Percentiles rank a stretch among this genome's conserved stretches.
phyloP scores from a whole-genome alignment of 2,888 invertebrate genomes.

The Synanthedon andrenaeformis region DNA sequence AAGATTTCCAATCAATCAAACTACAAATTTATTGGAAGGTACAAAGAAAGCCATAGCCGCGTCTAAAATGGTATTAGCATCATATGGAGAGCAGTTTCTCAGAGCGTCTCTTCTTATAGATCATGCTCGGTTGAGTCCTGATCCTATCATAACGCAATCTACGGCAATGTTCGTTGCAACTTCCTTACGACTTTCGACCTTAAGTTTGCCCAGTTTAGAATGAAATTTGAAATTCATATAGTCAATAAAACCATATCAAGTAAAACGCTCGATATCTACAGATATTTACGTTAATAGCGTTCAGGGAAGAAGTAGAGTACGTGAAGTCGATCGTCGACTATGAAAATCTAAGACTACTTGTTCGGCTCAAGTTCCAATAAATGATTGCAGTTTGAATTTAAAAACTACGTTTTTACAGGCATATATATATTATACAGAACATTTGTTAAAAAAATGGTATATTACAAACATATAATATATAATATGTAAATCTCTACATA shows the following conservation, averaged over 20 bases:
- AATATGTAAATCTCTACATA: too few species aligned
- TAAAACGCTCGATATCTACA: slow-evolving; percentile 34
- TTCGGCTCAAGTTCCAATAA: slow-evolving; percentile 14
- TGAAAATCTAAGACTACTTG: slow-evolving; percentile 51
- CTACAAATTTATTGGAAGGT: slow-evolving; percentile 19
- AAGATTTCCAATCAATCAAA: slow-evolving; percentile 16
- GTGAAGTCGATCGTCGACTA: slow-evolving; percentile 57
- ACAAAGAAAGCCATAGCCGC: slow-evolving; percentile 18
- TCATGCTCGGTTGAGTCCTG: slow-evolving; percentile 57
- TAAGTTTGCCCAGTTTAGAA: slow-evolving; percentile 14
- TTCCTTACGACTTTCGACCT: slow-evolving; percentile 28
- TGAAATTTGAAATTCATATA: slow-evolving; percentile 6
- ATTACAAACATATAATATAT: too few species aligned
- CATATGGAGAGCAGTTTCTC: slow-evolving; percentile 35
- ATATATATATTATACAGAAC: too few species aligned
- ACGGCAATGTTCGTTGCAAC: slow-evolving; percentile 10
- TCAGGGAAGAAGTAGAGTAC: slow-evolving; percentile 59
- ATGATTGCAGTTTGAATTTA: too few species aligned
- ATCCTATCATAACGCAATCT: slow-evolving; percentile 66
- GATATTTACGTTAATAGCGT: slow-evolving; percentile 67
- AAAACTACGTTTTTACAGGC: too few species aligned
- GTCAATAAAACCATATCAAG: background rate
- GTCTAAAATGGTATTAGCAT: slow-evolving; percentile 52
- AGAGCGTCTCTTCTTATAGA: slow-evolving; percentile 33
- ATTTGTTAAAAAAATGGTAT: too few species aligned